Conservation (phyloP, 53 echinoderm and acorn worm genomes). For the Astropecten irregularis region DNA sequence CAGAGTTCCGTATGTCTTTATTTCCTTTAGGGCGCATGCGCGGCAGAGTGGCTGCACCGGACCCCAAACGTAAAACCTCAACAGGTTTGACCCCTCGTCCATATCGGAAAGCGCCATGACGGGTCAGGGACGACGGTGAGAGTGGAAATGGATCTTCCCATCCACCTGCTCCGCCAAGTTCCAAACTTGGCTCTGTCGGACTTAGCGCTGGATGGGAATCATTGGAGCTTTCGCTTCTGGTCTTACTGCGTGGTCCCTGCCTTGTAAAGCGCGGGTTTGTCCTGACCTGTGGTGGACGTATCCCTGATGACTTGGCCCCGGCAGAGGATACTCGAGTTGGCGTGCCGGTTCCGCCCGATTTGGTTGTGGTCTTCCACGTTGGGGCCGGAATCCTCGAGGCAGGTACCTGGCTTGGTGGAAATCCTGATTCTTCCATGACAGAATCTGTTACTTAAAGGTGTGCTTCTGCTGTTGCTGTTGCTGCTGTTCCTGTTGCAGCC, state of each 20-base stretch:
- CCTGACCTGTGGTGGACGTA: slow-evolving; percentile 24
- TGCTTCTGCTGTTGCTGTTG: neutral
- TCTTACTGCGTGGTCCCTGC: slow-evolving; percentile 1
- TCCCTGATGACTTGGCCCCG: neutral
- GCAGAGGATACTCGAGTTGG: neutral
- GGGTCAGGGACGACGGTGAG: slow-evolving; percentile 29
- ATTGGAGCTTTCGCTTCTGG: neutral
- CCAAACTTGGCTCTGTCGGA: neutral
- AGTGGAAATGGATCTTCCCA: neutral
- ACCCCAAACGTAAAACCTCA: slow-evolving; percentile 21
- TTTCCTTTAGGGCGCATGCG: slow-evolving; percentile 24
- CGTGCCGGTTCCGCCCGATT: neutral
- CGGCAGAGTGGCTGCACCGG: slow-evolving; percentile 23
- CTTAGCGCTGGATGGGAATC: neutral
- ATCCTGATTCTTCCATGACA: neutral
- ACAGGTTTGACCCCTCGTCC: slow-evolving; percentile 31
- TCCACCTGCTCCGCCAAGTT: neutral
- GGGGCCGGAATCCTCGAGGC: slow-evolving; percentile 14
- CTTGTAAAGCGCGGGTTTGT: slow-evolving; percentile 34
- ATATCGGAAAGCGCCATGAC: slow-evolving; percentile 30
- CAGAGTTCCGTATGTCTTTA: neutral
- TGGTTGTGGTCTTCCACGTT: slow-evolving; percentile 11
- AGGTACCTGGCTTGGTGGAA: neutral
- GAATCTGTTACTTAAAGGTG: no score
- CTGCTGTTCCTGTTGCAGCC: neutral